phyloP scores from a whole-genome alignment of 2,797 vertebrate species.

The Macrochelys suwanniensis region DNA sequence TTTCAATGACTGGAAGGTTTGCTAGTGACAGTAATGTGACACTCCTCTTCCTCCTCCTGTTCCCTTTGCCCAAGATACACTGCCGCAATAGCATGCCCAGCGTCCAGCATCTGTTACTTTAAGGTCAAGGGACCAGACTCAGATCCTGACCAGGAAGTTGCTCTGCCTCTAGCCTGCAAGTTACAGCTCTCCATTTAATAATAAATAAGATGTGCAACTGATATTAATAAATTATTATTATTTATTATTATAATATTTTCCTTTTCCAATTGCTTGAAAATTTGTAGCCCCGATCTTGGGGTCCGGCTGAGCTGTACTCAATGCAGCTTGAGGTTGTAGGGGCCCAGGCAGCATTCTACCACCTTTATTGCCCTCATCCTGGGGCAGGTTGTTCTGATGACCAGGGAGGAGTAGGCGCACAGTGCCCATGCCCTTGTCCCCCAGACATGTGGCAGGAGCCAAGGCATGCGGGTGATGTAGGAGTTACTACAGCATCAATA shows the following conservation, averaged over 20 bases:
- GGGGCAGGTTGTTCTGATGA: no score
- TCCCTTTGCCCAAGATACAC: background rate
- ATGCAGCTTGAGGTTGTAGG: no score
- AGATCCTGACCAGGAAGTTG: background rate
- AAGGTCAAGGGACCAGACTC: background rate
- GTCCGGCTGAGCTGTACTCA: background rate
- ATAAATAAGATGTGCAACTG: background rate
- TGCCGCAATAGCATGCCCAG: background rate
- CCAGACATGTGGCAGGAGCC: background rate
- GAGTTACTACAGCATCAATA: background rate
- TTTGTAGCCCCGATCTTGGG: background rate
- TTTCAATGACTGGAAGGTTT: background rate
- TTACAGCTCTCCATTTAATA: background rate
- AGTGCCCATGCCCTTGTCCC: no score
- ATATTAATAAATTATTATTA: background rate
- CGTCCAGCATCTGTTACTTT: background rate
- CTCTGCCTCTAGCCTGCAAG: background rate
- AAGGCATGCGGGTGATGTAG: background rate
- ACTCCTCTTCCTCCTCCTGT: background rate
- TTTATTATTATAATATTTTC: background rate
- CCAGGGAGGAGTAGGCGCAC: no score
- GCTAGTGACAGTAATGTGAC: background rate
- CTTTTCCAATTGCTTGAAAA: background rate
- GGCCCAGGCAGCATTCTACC: no score
- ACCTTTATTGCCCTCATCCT: no score